Percentiles rank a stretch among this genome's conserved stretches.
These are phyloP conservation scores for Patiria pectinifera DNA, from an alignment of 53 echinoderm and acorn worm genomes.

Conservation along the genomic window DNA sequence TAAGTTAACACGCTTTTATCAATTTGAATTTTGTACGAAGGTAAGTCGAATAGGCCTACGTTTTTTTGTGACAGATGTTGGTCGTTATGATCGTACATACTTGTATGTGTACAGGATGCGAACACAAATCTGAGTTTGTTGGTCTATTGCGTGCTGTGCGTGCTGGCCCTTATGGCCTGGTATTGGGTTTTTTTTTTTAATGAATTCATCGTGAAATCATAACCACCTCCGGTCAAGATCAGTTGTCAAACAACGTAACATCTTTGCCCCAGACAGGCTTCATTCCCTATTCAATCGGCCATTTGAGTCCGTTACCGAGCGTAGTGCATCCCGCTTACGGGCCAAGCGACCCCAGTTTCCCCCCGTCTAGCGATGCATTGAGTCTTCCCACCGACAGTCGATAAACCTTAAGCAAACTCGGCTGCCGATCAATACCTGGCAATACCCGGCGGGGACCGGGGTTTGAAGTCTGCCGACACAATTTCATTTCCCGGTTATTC, in stretches of 20 bases:
- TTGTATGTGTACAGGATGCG: too few species aligned
- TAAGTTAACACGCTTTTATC: too few species aligned
- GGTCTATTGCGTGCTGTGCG: not conserved
- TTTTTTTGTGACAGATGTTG: too few species aligned
- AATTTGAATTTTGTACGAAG: too few species aligned
- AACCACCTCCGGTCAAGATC: conserved; percentile 40
- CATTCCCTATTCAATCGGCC: conserved; percentile 7
- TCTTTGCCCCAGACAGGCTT: conserved; percentile 1
- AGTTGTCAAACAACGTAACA: conserved; percentile 51
- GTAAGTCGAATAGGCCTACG: too few species aligned
- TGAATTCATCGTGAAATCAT: conserved; percentile 29
- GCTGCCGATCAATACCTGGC: conserved; percentile 37
- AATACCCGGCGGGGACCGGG: not conserved
- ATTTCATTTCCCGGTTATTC: conserved; percentile 50
- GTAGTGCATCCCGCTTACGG: conserved; percentile 13
- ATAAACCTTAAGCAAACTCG: conserved; percentile 52
- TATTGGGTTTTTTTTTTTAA: not conserved
- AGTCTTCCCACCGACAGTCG: conserved; percentile 26
- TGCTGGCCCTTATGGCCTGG: not conserved
- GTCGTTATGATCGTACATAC: too few species aligned
- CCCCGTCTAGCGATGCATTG: not conserved
- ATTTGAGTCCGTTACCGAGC: not conserved
- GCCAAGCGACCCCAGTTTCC: conserved; percentile 7
- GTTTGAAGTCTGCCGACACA: conserved; percentile 57
- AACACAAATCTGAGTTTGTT: too few species aligned